phyloP scores from a whole-genome alignment of 2,797 vertebrate genomes.

The Eutrigla gurnardus region DNA sequence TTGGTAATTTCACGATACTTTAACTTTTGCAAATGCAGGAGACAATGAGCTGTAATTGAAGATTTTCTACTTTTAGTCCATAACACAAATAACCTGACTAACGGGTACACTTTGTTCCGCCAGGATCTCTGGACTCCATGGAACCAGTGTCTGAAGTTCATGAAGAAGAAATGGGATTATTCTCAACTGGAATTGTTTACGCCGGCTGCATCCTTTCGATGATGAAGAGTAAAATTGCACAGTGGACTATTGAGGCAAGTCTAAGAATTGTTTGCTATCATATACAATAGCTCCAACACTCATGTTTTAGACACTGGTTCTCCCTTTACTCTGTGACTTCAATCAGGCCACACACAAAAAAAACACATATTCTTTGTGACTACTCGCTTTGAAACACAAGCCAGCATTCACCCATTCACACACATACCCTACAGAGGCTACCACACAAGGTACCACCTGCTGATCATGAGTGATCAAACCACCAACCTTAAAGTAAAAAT shows the following conservation, averaged over 20 bases:
- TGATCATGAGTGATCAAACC: no score
- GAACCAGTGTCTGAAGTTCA: slow-evolving; percentile 71
- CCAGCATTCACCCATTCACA: no score
- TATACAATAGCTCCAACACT: neutral
- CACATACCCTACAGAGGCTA: no score
- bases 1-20: neutral
- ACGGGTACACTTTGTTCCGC: slow-evolving; percentile 25
- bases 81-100: neutral
- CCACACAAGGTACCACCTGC: no score
- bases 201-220: slow-evolving; percentile 57
- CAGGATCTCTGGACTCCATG: slow-evolving; percentile 68
- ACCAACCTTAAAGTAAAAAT: neutral
- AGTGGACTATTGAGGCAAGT: slow-evolving; percentile 85
- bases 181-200: slow-evolving; percentile 63
- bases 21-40: neutral
- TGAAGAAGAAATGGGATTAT: slow-evolving; percentile 67
- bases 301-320: neutral
- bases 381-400: no score
- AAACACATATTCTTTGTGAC: no score
- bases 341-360: neutral
- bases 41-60: neutral
- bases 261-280: neutral
- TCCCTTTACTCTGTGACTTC: neutral
- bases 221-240: slow-evolving; percentile 67
- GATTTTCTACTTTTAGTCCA: neutral